Conservation (phyloP, 2,888 invertebrate species). For the Dexiosoma caninum region DNA sequence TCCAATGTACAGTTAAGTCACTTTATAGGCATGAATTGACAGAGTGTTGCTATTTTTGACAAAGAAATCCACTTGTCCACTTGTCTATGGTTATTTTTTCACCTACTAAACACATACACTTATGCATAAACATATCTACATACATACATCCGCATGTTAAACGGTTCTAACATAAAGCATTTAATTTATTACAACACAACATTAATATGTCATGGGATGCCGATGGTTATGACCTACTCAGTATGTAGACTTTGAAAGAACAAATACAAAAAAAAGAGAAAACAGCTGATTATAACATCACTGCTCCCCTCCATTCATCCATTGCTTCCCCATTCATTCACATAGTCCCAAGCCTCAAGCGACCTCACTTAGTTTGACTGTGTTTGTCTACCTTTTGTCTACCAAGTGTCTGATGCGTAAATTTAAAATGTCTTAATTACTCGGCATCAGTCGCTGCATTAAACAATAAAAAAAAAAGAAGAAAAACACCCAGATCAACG, state of each 20-base stretch:
- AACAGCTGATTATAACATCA: constrained; percentile 11
- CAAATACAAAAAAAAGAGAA: not conserved
- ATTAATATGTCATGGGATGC: not conserved
- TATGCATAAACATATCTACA: not conserved
- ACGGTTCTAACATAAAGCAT: not conserved
- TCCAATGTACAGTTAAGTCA: no score
- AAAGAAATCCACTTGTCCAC: no score
- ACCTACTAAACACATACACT: not conserved
- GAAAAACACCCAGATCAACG: constrained; percentile 25
- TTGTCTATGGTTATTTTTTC: no score
- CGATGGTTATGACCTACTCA: constrained; percentile 3
- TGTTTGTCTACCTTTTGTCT: constrained; percentile 51
- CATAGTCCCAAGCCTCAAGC: constrained; percentile 2
- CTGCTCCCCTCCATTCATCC: not conserved
- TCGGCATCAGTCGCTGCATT: constrained; percentile 48
- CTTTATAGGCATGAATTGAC: no score
- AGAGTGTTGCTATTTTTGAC: no score
- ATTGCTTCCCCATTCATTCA: constrained; percentile 10
- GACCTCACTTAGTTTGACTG: constrained; percentile 13
- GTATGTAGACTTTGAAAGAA: constrained; percentile 9
- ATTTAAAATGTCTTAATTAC: constrained; percentile 55
- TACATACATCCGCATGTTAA: no score
- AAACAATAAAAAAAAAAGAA: constrained; percentile 4
- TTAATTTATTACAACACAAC: not conserved
- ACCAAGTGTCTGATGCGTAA: constrained; percentile 52